Evolutionary conservation across 2,113 vertebrate species (phyloP), one percentile per base, ranked within the genome.

Genomic region (Rana temporaria): DNA sequence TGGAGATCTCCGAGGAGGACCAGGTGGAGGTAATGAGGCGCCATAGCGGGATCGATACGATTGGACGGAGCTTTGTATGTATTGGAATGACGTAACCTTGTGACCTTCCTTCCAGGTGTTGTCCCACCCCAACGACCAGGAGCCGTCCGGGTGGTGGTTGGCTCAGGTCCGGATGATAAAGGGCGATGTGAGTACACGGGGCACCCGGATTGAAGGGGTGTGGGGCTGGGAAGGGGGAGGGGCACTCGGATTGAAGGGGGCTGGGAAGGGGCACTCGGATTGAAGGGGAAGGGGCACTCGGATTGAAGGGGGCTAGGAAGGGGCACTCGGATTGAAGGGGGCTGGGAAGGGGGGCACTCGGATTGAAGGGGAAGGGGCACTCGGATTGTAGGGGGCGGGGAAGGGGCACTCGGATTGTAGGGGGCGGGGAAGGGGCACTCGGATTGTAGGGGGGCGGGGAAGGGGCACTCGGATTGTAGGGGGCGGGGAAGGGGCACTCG

Each of bases 111-210:
- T 42, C 8, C 85, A 98, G 96, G 96, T 98, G 32, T 96, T 95
- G 90, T 98, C 96, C 56, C 89, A 95, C 89, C 95, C 96, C 65
- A 97, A 96, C 16, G 96, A 97, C 65, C 96, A 97, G 84, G 96
- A 97, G 85, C 95, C 95, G 9, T 96, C 95, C 56, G 96, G 96
- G 87, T 98, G 96, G 96, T 98, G 96, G 96, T 86, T 96, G 87
- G 96, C 96, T 18, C 90, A 95, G 26, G 96, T 97, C 86, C 91
- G 96, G 82, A 97, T 98, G 96, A 96, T 96, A 95, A 97, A 97
- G 88, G 95, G 96, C 85, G 96, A 97, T 90, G 96, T 97, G 82
- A 96, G 95, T 92, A 72, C 14, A 30, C 15, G 26, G 12, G 0
- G 4, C 20, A 6, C 22, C 7, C 18, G 0, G 16, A 12, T 67